Evolutionary conservation across 1,140 invertebrate genomes (phyloP).

Genomic region (Dufourea novaeangliae): DNA sequence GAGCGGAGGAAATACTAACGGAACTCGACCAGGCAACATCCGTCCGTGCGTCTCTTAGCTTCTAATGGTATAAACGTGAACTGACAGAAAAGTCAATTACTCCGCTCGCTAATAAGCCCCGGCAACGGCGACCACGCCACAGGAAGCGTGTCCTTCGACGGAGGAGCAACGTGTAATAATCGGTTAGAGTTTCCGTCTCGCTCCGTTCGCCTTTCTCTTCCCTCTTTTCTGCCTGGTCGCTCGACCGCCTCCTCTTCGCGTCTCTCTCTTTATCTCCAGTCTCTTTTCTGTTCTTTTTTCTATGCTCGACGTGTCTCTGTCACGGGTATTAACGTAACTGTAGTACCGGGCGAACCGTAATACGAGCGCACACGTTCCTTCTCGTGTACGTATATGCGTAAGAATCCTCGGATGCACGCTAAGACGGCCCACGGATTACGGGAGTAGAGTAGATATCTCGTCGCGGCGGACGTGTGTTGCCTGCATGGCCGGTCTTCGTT

Average conservation of each 20-base stretch:
- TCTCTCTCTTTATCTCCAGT: neutral
- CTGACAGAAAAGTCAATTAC: neutral
- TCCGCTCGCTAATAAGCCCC: neutral
- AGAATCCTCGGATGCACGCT: conserved; percentile 19
- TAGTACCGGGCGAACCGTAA: conserved; percentile 73
- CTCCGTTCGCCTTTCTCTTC: conserved; percentile 11
- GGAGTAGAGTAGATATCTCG: conserved; percentile 3
- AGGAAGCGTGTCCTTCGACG: conserved; percentile 25
- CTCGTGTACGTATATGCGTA: conserved; percentile 1
- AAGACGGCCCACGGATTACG: conserved; percentile 36
- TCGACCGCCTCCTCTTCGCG: no score
- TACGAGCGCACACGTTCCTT: conserved; percentile 57
- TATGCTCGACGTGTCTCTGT: conserved; percentile 44
- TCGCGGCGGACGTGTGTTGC: neutral
- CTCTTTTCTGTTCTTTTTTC: conserved; percentile 18
- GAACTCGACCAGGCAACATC: conserved; percentile 34
- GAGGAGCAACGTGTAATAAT: conserved; percentile 36
- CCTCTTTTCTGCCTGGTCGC: neutral
- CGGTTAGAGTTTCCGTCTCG: conserved; percentile 49
- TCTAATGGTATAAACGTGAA: neutral
- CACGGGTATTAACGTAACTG: conserved; percentile 77
- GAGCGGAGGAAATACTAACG: conserved; percentile 30
- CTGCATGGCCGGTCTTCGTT: conserved; percentile 24
- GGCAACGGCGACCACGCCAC: neutral
- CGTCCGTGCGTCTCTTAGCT: conserved; percentile 16